Evolutionary conservation across 2,113 vertebrate genomes (phyloP).

Genomic region (Stegastes partitus): DNA sequence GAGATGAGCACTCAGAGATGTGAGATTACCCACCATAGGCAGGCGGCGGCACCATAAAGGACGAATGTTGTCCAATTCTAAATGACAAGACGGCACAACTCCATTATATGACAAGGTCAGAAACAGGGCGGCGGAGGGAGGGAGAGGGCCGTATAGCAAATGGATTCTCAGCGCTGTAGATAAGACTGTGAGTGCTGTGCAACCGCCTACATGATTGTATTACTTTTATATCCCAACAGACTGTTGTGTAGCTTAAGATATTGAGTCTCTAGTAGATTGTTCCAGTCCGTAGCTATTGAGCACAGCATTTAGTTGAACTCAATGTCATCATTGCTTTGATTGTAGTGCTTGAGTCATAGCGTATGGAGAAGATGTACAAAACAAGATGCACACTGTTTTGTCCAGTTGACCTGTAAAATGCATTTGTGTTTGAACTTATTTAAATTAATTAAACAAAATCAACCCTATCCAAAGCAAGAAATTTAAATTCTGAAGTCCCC

Average conservation of each 20-base stretch:
- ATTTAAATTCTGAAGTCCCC: no score
- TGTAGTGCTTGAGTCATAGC: background rate
- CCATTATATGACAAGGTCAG: slow-evolving; percentile 77
- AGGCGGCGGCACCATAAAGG: slow-evolving; percentile 59
- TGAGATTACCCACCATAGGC: slow-evolving; percentile 55
- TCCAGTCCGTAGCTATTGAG: background rate
- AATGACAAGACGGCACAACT: slow-evolving; percentile 61
- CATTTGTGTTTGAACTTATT: background rate
- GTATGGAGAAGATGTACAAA: background rate
- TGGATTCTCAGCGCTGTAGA: slow-evolving; percentile 66
- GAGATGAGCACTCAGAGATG: slow-evolving; percentile 57
- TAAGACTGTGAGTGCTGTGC: slow-evolving; percentile 61
- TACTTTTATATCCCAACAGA: slow-evolving; percentile 51
- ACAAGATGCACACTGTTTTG: background rate
- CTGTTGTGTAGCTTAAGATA: slow-evolving; percentile 28
- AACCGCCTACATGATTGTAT: slow-evolving; percentile 62
- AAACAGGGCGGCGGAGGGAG: slow-evolving; percentile 36
- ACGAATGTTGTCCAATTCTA: slow-evolving; percentile 70
- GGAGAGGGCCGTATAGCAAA: slow-evolving; percentile 31
- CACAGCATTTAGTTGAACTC: background rate
- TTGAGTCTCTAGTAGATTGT: slow-evolving; percentile 24
- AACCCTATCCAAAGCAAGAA: background rate
- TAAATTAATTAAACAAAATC: background rate
- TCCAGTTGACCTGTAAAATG: background rate
- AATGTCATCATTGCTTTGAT: background rate